phyloP scores from a whole-genome alignment of 2,113 vertebrate species.

The Oceanodroma tethys region DNA sequence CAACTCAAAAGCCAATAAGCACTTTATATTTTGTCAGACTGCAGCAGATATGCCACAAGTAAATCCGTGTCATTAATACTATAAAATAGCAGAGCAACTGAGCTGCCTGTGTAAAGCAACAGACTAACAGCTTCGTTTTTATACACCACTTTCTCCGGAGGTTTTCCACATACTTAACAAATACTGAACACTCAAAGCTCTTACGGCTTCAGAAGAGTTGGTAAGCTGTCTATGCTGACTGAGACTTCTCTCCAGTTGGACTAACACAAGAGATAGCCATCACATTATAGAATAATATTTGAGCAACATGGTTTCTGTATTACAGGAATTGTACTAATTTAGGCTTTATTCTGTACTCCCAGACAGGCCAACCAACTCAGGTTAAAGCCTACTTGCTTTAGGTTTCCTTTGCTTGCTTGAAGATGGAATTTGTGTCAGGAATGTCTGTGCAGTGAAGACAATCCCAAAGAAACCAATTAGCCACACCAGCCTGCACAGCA shows the following conservation, averaged over 20 bases:
- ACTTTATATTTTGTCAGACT: background rate
- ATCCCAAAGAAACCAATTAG: background rate
- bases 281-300: background rate
- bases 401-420: background rate
- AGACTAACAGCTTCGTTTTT: background rate
- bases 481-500: background rate
- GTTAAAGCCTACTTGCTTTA: background rate
- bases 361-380: background rate
- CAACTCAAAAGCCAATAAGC: background rate
- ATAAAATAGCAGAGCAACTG: background rate
- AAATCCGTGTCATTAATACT: background rate
- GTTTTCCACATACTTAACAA: background rate
- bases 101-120: background rate
- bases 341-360: background rate
- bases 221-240: background rate
- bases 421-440: background rate
- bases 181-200: background rate
- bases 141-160: background rate
- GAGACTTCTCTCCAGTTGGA: background rate
- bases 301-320: rapidly evolving
- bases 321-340: background rate
- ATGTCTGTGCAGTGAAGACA: background rate
- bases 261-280: background rate
- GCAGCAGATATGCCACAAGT: background rate
- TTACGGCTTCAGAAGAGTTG: background rate